phyloP scores from a whole-genome alignment of 2,113 vertebrate species.

The Eudyptes chrysolophus region DNA sequence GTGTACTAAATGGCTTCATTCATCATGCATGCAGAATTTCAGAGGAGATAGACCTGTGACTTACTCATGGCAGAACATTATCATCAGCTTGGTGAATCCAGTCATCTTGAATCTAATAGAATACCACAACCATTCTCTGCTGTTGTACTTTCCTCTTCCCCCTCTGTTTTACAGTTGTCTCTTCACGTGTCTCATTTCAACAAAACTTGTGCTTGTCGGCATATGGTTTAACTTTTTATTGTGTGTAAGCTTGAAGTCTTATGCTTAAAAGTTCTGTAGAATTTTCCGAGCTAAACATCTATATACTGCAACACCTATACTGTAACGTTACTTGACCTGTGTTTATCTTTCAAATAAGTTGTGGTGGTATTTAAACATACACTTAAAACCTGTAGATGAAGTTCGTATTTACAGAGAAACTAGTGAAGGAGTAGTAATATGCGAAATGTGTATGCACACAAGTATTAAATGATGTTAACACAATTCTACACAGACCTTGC shows the following conservation, averaged over 20 bases:
- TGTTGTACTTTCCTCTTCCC: conserved; percentile 58
- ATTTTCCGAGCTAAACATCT: conserved; percentile 38
- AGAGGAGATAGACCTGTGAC: conserved; percentile 80
- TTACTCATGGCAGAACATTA: conserved; percentile 77
- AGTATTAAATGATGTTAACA: background rate
- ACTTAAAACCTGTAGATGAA: background rate
- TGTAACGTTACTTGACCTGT: background rate
- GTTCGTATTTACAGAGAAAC: background rate
- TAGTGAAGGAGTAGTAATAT: background rate
- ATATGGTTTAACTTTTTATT: conserved; percentile 62
- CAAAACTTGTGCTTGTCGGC: conserved; percentile 59
- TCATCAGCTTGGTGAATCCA: conserved; percentile 79
- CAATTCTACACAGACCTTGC: background rate
- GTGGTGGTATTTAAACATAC: background rate
- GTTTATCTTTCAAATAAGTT: background rate
- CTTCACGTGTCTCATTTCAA: conserved; percentile 60
- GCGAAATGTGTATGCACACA: background rate
- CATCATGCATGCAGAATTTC: conserved; percentile 82
- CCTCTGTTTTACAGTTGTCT: conserved; percentile 63
- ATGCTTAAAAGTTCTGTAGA: conserved; percentile 52
- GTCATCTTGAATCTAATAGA: conserved; percentile 70
- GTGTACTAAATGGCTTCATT: conserved; percentile 94
- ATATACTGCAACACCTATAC: background rate
- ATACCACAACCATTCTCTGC: conserved; percentile 58
- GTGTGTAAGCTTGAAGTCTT: conserved; percentile 54